phyloP scores from a whole-genome alignment of 2,888 invertebrate species.

The Acrocera orbiculus region DNA sequence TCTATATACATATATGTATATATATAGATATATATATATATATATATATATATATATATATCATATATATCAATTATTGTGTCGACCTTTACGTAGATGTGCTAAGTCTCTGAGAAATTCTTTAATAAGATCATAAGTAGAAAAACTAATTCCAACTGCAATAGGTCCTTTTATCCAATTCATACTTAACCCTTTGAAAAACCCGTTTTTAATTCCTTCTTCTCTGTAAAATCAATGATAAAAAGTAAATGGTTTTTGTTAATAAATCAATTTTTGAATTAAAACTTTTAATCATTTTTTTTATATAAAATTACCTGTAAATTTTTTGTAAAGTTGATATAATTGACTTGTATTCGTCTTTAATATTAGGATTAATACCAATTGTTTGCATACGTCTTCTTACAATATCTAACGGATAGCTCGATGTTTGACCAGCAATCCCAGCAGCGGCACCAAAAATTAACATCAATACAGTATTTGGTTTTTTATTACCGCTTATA shows the following conservation, averaged over 20 bases:
- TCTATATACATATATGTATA: too few relatives aligned
- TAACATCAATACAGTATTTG: conserved; percentile 46
- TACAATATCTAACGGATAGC: conserved; percentile 92
- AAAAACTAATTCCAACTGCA: conserved; percentile 89
- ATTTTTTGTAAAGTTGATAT: conserved; percentile 46
- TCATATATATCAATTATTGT: too few relatives aligned
- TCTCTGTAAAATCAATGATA: conserved; percentile 37
- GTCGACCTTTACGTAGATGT: conserved; percentile 25
- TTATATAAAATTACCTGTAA: conserved; percentile 49
- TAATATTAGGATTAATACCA: conserved; percentile 30
- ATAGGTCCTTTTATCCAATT: conserved; percentile 94
- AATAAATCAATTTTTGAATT: neutral
- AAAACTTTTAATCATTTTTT: neutral
- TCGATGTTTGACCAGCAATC: conserved; percentile 81
- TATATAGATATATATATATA: too few relatives aligned
- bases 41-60: too few relatives aligned
- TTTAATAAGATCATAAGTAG: conserved; percentile 73
- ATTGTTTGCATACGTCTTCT: conserved; percentile 43
- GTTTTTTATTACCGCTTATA: conserved; percentile 31
- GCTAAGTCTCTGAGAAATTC: conserved; percentile 36
- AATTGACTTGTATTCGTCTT: conserved; percentile 44
- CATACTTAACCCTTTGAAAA: conserved; percentile 98
- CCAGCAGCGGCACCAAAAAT: conserved; percentile 83
- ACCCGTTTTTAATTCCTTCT: conserved; percentile 76
- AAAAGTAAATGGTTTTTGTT: too few relatives aligned